Conservation (phyloP, 2,113 vertebrate genomes). For the Atractosteus spatula region DNA sequence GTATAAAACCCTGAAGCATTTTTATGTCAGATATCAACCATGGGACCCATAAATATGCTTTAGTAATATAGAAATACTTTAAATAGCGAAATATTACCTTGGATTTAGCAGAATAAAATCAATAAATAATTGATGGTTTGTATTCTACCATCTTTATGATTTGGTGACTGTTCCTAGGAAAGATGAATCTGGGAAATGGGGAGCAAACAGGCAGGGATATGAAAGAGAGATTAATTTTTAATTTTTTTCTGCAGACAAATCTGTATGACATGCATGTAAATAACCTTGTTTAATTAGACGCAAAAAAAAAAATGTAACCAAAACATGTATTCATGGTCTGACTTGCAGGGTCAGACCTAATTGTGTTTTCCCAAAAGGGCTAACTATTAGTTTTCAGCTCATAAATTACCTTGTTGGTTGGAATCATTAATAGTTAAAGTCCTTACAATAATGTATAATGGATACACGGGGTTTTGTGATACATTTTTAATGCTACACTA, state of each 20-base stretch:
- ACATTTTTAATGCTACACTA: conserved; percentile 73
- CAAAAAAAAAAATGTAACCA: conserved; percentile 32
- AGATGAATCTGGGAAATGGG: conserved; percentile 1
- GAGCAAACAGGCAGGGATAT: conserved; percentile 3
- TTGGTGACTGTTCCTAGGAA: background rate
- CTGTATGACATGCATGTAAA: conserved; percentile 64
- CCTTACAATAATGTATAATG: conserved; percentile 65
- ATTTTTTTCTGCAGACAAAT: conserved; percentile 38
- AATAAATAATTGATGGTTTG: conserved; percentile 49
- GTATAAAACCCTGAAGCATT: conserved; percentile 57
- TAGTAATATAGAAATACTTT: conserved; percentile 61
- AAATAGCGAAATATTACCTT: conserved; percentile 71
- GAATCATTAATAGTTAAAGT: conserved; percentile 82
- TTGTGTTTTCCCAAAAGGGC: conserved; percentile 65
- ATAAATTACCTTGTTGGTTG: conserved; percentile 69
- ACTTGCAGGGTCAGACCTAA: conserved; percentile 51
- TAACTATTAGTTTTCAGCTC: conserved; percentile 68
- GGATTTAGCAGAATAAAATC: conserved; percentile 78
- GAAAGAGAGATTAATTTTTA: conserved; percentile 15
- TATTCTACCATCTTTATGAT: conserved; percentile 1
- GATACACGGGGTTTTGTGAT: conserved; percentile 64
- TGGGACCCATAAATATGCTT: conserved; percentile 66
- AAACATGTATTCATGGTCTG: conserved; percentile 51
- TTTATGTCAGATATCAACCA: conserved; percentile 62
- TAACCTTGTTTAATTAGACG: conserved; percentile 70